Base-by-base conservation (phyloP, 2,888 invertebrate genomes). In the Acleris cristana region DNA sequence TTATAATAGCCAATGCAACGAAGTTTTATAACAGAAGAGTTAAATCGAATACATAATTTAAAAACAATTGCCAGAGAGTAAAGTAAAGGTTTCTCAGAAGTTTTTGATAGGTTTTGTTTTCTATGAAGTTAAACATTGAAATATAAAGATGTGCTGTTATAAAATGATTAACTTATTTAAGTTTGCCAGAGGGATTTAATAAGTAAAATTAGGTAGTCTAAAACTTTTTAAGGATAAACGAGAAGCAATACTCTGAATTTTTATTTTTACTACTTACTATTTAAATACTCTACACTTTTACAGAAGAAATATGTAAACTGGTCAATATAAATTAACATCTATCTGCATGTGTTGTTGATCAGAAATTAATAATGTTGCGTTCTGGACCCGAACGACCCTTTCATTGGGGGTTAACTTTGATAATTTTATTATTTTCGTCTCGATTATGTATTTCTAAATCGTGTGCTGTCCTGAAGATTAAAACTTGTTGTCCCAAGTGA, bases 171-270 rank as follows among this genome's bases (percentile, higher is more conserved):
- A 40, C 40, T 77, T 79, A 76, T 80, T 81, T 80, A 83, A 83
- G 77, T 79, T 83, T 79, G 91, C 90, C 92, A 92, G 92, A 92
- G 92, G 91, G 91, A 91, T 91, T 88, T 87, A 82, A 83, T 76
- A 87, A 85, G 83, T 81, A 86, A 85, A 82, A 77, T 85, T 90
- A 91, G 90, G 86, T 91, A 91, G 87, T 88, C 82, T 85, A 89
- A 90, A 90, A 89, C 88, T 80, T 88, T 26, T 85, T 90, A 91
- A 67, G 90, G 89, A 88, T 91, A 91, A 91, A 90, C 83, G 88
- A 90, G 85, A 92, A 92, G 92, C 92, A 92, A 92, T 92, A 92
- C 90, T 92, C 92, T 87, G 85, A 87, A 86, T 88, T 88, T 85
- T 88, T 84, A 86, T 90, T 90, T 88, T 89, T 89, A 87, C 81